phyloP scores from a whole-genome alignment of 1,140 invertebrate genomes.

The Pogonomyrmex barbatus region DNA sequence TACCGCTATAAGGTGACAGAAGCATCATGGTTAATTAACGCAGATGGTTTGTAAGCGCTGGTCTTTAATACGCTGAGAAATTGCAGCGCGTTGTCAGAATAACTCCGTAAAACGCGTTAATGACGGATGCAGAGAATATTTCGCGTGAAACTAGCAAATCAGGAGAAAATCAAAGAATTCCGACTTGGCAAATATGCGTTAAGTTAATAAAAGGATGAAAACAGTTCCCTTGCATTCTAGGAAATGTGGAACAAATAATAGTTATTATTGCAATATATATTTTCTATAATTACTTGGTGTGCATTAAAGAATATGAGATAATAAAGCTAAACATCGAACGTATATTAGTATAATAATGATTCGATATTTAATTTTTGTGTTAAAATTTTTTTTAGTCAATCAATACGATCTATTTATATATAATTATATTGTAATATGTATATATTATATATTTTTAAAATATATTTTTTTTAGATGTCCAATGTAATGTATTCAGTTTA shows the following conservation, averaged over 20 bases:
- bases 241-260: conserved; percentile 11
- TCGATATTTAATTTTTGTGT: background rate
- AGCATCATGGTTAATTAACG: conserved; percentile 25
- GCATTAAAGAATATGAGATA: background rate
- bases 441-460: background rate
- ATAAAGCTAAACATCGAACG: background rate
- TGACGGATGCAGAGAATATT: background rate
- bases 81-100: conserved; percentile 23
- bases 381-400: background rate
- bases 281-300: conserved; percentile 15
- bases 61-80: conserved; percentile 26
- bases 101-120: conserved; percentile 20
- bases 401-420: background rate
- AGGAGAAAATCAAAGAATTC: conserved; percentile 9
- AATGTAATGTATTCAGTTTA: background rate
- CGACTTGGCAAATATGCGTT: background rate
- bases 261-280: background rate
- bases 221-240: background rate
- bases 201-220: conserved; percentile 12
- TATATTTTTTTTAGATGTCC: background rate
- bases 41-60: background rate
- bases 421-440: background rate
- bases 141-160: conserved; percentile 20
- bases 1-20: conserved; percentile 14
- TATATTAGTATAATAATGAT: conserved; percentile 31